Evolutionary conservation across 2,113 vertebrate species (phyloP).

Genomic region (Thalassoma bifasciatum): DNA sequence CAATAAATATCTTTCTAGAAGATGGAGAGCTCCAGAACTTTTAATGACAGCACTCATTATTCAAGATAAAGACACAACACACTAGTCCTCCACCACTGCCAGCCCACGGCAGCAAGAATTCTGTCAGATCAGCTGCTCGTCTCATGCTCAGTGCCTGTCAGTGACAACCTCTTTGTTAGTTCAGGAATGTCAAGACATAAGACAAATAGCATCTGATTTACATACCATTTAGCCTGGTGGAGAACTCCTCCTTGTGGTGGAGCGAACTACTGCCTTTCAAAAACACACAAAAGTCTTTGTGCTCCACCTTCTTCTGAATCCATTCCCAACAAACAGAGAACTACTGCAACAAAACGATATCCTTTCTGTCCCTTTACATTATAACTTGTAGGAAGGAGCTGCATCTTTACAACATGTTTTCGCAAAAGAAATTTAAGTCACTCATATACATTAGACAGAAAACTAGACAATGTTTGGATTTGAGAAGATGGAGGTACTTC

Average conservation of each 20-base stretch:
- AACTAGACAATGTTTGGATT: too few relatives aligned
- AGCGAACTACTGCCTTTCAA: constrained; percentile 1
- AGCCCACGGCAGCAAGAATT: constrained; percentile 5
- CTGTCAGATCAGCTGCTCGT: constrained; percentile 32
- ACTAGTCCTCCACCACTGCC: constrained; percentile 2
- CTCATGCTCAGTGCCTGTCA: constrained; percentile 26
- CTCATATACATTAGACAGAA: too few relatives aligned
- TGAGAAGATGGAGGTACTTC: too few relatives aligned
- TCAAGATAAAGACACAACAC: constrained; percentile 17
- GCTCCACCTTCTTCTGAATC: neutral
- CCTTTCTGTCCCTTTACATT: neutral
- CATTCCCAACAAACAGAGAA: neutral
- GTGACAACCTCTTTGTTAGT: constrained; percentile 11
- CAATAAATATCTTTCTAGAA: neutral
- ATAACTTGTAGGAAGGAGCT: too few relatives aligned
- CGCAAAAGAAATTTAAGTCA: neutral
- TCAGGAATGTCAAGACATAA: constrained; percentile 7
- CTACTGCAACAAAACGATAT: neutral
- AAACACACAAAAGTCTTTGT: constrained; percentile 17
- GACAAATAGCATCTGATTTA: constrained; percentile 27
- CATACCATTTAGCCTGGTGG: constrained; percentile 18
- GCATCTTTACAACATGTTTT: neutral
- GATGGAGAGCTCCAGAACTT: constrained; percentile 28
- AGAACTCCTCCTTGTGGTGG: neutral
- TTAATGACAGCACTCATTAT: constrained; percentile 24